Percentiles rank a stretch among this genome's conserved stretches.
Conservation (phyloP, 2,797 vertebrate genomes). For the Spinus olivaceus region DNA sequence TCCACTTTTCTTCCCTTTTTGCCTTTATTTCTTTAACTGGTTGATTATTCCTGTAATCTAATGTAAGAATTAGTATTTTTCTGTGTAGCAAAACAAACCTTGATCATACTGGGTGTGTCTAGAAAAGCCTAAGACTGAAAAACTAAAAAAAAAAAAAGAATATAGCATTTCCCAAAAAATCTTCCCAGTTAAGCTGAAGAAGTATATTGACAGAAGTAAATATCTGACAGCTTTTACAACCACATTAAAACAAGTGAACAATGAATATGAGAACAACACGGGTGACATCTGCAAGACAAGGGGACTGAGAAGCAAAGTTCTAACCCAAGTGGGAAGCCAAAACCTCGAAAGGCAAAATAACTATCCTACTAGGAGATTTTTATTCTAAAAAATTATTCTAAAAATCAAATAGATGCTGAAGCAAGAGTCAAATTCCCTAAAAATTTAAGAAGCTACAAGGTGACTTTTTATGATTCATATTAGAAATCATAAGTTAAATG, state of each 20-base stretch:
- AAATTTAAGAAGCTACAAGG: not conserved
- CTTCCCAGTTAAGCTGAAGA: not conserved
- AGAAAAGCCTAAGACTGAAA: not conserved
- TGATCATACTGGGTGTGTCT: not conserved
- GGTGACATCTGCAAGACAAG: not conserved
- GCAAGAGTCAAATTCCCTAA: not conserved
- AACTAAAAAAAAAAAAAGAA: not conserved
- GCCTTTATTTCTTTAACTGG: not conserved
- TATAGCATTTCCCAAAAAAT: not conserved
- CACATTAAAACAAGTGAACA: not conserved
- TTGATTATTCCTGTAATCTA: not conserved
- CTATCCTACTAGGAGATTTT: not conserved
- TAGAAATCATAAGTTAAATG: not conserved
- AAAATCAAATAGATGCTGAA: not conserved
- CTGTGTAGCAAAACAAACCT: not conserved
- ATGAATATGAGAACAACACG: not conserved
- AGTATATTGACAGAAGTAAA: not conserved
- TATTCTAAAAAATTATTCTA: not conserved
- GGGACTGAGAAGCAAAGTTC: not conserved
- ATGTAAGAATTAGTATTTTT: not conserved
- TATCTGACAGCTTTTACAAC: not conserved
- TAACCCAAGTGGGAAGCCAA: not conserved
- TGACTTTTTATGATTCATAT: not conserved
- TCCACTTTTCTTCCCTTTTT: not conserved
- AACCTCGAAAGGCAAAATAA: not conserved